A percentile compares a stretch with the other conserved stretches of the same genome.
phyloP scores from a whole-genome alignment of 2,797 vertebrate species.

The Scarus forsteni region DNA sequence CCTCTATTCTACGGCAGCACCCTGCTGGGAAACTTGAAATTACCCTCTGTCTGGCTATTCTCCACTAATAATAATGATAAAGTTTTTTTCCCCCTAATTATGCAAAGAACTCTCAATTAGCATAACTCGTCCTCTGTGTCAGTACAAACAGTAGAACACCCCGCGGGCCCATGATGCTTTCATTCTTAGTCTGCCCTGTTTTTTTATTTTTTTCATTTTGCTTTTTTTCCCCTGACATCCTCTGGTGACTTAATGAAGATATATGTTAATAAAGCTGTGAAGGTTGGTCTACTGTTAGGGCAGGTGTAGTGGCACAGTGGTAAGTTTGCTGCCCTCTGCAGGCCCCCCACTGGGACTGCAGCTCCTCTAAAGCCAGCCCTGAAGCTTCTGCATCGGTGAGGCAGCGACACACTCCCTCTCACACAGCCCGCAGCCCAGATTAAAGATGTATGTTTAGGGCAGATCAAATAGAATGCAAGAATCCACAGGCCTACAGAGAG shows the following conservation, averaged over 20 bases:
- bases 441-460: conserved; percentile 83
- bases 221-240: conserved; percentile 49
- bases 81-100: conserved; percentile 84
- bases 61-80: conserved; percentile 86
- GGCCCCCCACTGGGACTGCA: conserved; percentile 57
- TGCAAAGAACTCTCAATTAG: conserved; percentile 88
- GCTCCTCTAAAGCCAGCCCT: conserved; percentile 38
- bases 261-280: conserved; percentile 74
- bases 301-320: conserved; percentile 64
- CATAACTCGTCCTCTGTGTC: conserved; percentile 88
- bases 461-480: conserved; percentile 81
- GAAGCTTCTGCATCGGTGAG: conserved; percentile 41
- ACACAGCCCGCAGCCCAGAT: conserved; percentile 77
- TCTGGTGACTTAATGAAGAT: conserved; percentile 78
- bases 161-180: conserved; percentile 77
- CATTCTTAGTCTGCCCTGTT: conserved; percentile 71
- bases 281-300: conserved; percentile 17
- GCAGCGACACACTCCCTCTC: conserved; percentile 65
- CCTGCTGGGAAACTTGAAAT: conserved; percentile 87
- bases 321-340: conserved; percentile 75
- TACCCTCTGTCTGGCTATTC: conserved; percentile 84
- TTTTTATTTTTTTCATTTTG: conserved; percentile 19
- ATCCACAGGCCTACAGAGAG: conserved; percentile 70
- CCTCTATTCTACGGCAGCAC: conserved; percentile 73
- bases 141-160: conserved; percentile 84